These are phyloP conservation scores for Drosophila quadrilineata DNA, from an alignment of 1,140 invertebrate genomes.

Conservation along the genomic window DNA sequence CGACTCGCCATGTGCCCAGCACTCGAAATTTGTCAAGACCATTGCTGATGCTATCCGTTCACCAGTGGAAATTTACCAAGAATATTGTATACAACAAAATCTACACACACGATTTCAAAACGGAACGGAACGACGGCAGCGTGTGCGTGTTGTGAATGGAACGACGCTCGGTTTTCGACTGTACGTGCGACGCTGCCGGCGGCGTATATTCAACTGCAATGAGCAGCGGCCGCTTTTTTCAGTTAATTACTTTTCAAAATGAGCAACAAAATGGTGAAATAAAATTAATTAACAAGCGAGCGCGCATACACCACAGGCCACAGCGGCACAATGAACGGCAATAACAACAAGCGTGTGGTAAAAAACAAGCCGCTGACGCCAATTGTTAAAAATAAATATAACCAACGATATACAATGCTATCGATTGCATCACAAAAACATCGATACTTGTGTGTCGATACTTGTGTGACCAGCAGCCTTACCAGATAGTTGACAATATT, in stretches of 20 bases:
- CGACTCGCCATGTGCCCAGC: slow-evolving; percentile 78
- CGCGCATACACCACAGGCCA: slow-evolving; percentile 6
- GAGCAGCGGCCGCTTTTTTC: slow-evolving; percentile 16
- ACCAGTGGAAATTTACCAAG: slow-evolving; percentile 72
- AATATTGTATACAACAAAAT: slow-evolving; percentile 27
- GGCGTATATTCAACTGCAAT: slow-evolving; percentile 33
- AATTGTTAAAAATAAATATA: slow-evolving; percentile 77
- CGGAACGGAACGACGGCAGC: neutral
- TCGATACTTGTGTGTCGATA: slow-evolving; percentile 4
- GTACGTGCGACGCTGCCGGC: slow-evolving; percentile 26
- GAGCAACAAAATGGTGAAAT: slow-evolving; percentile 53
- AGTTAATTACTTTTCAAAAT: slow-evolving; percentile 57
- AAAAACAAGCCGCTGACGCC: slow-evolving; percentile 55
- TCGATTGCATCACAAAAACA: neutral
- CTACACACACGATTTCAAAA: slow-evolving; percentile 22
- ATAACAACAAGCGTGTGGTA: slow-evolving; percentile 30
- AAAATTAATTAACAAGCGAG: slow-evolving; percentile 65
- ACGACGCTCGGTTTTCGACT: slow-evolving; percentile 33
- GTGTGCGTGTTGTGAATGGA: slow-evolving; percentile 35
- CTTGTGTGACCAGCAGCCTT: no score
- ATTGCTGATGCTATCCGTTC: slow-evolving; percentile 46
- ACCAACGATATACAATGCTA: slow-evolving; percentile 52
- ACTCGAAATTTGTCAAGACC: slow-evolving; percentile 80
- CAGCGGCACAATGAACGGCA: slow-evolving; percentile 6
- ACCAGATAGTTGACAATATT: slow-evolving; percentile 16